Evolutionary conservation across 2,797 vertebrate species (phyloP), one percentile per base, ranked within the genome.

Genomic region (Sebastes itinus): DNA sequence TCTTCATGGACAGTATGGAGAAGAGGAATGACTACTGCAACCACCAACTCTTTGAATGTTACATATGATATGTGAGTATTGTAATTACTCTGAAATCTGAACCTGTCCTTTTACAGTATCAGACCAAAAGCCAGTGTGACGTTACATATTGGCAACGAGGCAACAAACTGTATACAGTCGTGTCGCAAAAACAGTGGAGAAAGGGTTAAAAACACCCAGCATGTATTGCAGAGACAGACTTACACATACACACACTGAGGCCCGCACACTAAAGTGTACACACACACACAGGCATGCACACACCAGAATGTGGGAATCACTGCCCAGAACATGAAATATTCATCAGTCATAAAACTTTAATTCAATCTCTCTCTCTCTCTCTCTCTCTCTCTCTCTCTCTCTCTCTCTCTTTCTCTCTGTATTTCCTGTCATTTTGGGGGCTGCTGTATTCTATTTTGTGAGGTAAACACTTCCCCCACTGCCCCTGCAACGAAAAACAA

Each of bases 331-430:
- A 98, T 98, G 93, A 96, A 97, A 98, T 98, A 98, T 98, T 97
- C 95, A 98, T 97, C 94, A 96, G 94, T 96, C 95, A 98, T 97
- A 96, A 97, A 98, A 98, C 92, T 97, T 97, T 97, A 96, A 98
- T 97, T 95, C 95, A 92, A 92, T 93, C 92, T 93, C 92, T 93
- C 96, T 95, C 92, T 89, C 84, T 77, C 77, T 62, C 62, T 69
- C 25, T 80, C 88, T 89, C 95, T 95, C 85, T 91, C 68, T 52
- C 68, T 54, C 58, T 27, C 33, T 77, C 75, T 67, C 65, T 71
- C 35, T 80, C 88, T 89, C 95, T 95, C 86, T 91, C 67, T 49
- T 64, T 77, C 70, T 78, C 68, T 83, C 72, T 88, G 25, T 84
- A 72, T 88, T 81, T 84, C 83, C 82, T 88, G 75, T 92, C 89